These are phyloP conservation scores for Gila orcuttii DNA, from an alignment of 2,113 vertebrate genomes.

Conservation along the genomic window DNA sequence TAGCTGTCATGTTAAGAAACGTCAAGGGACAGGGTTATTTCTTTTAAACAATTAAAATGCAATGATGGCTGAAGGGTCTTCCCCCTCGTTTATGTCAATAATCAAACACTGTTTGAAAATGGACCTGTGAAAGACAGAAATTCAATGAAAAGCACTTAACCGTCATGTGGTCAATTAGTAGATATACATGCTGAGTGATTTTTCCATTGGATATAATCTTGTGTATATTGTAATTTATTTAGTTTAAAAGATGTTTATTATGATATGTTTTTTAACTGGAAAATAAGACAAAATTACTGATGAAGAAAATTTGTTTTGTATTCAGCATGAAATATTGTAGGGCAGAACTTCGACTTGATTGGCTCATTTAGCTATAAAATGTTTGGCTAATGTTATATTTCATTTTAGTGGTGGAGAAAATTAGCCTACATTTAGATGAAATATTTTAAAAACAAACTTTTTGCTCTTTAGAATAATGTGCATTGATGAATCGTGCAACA, in stretches of 20 bases:
- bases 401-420: not conserved
- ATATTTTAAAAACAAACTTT: not conserved
- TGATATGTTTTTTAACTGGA: not conserved
- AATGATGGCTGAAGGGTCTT: constrained; percentile 9
- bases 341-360: not conserved
- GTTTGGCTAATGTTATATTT: not conserved
- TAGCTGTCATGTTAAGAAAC: constrained; percentile 24
- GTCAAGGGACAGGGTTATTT: constrained; percentile 11
- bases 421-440: not conserved
- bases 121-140: constrained; percentile 9
- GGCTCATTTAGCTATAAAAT: not conserved
- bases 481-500: not conserved
- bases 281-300: not conserved
- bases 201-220: no score
- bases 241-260: no score
- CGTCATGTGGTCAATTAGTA: not conserved
- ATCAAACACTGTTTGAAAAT: constrained; percentile 3
- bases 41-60: constrained; percentile 16
- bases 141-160: constrained; percentile 34
- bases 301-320: not conserved
- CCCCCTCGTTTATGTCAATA: constrained; percentile 24
- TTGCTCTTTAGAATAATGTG: not conserved
- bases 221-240: no score
- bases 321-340: not conserved
- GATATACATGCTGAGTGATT: not conserved